Percentiles rank a stretch among this genome's conserved stretches.
These are phyloP conservation scores for Aldabrachelys gigantea DNA, from an alignment of 2,113 vertebrate genomes.

Conservation along the genomic window DNA sequence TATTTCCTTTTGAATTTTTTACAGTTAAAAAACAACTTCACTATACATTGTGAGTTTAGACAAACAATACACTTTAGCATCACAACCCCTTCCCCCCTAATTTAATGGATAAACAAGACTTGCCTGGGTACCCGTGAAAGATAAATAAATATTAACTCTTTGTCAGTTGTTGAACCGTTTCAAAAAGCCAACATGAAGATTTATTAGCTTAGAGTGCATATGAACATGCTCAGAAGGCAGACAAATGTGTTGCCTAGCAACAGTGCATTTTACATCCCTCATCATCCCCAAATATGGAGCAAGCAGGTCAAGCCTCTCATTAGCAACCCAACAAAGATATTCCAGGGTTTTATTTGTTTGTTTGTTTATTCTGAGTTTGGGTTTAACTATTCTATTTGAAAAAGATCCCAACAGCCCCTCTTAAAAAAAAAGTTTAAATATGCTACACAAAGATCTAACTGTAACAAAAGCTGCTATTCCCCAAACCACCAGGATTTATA, in stretches of 20 bases:
- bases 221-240: constrained; percentile 55
- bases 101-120: constrained; percentile 45
- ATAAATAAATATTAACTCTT: constrained; percentile 65
- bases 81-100: constrained; percentile 34
- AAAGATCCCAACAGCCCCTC: constrained; percentile 13
- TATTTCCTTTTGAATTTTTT: background rate
- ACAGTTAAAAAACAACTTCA: background rate
- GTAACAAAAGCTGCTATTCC: constrained; percentile 51
- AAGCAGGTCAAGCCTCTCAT: constrained; percentile 62
- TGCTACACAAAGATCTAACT: constrained; percentile 46
- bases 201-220: constrained; percentile 66
- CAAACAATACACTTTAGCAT: constrained; percentile 15
- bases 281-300: constrained; percentile 37
- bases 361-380: background rate
- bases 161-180: constrained; percentile 59
- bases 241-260: constrained; percentile 66
- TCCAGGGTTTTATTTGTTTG: constrained; percentile 2
- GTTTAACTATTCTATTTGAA: constrained; percentile 56
- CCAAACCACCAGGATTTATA: constrained; percentile 49
- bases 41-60: constrained; percentile 1
- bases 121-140: constrained; percentile 43
- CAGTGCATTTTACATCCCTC: constrained; percentile 65
- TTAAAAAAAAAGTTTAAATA: constrained; percentile 40
- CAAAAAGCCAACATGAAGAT: constrained; percentile 54
- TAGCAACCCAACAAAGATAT: constrained; percentile 60